phyloP scores from a whole-genome alignment of 2,113 vertebrate species.

The Haemorhous mexicanus region DNA sequence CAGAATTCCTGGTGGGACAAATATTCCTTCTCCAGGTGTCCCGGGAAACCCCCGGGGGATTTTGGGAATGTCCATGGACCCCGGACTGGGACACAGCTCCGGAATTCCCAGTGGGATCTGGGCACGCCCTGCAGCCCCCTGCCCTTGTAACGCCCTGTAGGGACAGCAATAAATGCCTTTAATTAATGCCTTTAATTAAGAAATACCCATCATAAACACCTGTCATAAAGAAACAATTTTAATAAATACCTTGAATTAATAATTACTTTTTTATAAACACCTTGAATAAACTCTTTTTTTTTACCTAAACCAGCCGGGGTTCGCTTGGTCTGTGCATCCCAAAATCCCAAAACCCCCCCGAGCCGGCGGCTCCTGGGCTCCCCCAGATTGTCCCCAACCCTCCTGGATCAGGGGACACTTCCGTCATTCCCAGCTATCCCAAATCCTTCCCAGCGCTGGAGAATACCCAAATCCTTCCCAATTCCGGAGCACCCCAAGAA shows the following conservation, averaged over 20 bases:
- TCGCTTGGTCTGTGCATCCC: background rate
- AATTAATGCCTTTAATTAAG: background rate
- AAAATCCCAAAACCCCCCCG: background rate
- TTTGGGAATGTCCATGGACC: background rate
- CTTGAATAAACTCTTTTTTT: background rate
- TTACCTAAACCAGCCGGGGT: background rate
- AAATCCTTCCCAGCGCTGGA: background rate
- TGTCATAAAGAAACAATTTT: background rate
- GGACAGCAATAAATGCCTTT: background rate
- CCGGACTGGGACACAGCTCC: fast-evolving
- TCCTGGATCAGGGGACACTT: background rate
- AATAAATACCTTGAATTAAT: background rate
- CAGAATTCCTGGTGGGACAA: background rate
- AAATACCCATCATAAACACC: background rate
- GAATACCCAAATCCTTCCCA: background rate
- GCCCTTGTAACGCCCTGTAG: background rate
- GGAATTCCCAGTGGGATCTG: background rate
- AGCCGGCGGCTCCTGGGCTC: background rate
- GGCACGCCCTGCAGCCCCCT: background rate
- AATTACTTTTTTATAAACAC: background rate
- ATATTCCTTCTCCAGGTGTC: background rate
- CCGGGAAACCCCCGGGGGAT: background rate
- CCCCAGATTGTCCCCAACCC: background rate
- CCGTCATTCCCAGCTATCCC: background rate
- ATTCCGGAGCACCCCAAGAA: no score